phyloP scores from a whole-genome alignment of 2,888 invertebrate species.

The Agrochola circellaris region DNA sequence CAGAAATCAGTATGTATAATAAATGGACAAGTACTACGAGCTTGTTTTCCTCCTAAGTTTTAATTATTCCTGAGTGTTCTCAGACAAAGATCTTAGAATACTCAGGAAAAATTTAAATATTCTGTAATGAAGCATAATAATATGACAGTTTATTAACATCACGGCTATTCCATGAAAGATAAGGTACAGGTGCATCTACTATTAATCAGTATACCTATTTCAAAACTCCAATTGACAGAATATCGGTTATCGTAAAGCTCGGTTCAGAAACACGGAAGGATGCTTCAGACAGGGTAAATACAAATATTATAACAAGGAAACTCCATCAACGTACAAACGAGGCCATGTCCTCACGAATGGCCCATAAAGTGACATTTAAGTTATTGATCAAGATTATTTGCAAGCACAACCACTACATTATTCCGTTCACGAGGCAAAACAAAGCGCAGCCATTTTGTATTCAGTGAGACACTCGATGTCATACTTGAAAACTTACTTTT shows the following conservation, averaged over 20 bases:
- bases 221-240: neutral
- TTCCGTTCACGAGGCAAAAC: conserved; percentile 36
- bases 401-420: conserved; percentile 24
- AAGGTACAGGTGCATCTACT: neutral
- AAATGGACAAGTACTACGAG: neutral
- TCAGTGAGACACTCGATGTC: conserved; percentile 10
- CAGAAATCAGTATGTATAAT: neutral
- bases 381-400: conserved; percentile 47
- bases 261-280: too few species aligned
- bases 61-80: neutral
- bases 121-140: neutral
- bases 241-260: too few species aligned
- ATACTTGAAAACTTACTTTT: conserved; percentile 28
- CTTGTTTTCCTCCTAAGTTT: neutral
- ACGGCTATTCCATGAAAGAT: neutral
- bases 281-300: neutral
- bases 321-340: conserved; percentile 17
- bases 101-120: too few species aligned
- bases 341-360: neutral
- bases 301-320: conserved; percentile 8
- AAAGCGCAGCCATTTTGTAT: conserved; percentile 38
- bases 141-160: neutral
- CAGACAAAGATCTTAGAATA: neutral
- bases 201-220: too few species aligned
- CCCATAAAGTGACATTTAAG: conserved; percentile 28